A percentile compares a stretch with the other conserved stretches of the same genome.
phyloP scores from a whole-genome alignment of 2,888 invertebrate genomes.

The Chironomus tentans region DNA sequence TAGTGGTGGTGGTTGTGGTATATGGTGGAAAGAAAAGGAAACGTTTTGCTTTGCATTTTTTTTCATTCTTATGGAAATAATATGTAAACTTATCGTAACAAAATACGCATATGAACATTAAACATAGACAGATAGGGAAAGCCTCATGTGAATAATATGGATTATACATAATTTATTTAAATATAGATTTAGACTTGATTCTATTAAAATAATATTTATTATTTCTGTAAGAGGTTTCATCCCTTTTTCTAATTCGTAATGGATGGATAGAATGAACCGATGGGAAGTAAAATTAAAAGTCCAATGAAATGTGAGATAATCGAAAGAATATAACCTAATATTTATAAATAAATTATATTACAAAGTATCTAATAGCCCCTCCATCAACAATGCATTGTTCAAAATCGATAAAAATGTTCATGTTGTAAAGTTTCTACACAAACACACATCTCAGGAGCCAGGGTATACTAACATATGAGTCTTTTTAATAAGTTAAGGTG shows the following conservation, averaged over 20 bases:
- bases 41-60: not conserved
- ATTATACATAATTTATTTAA: not conserved
- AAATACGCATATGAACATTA: not conserved
- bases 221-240: not conserved
- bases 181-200: not conserved
- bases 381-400: no score
- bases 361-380: no score
- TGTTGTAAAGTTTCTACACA: no score
- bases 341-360: no score
- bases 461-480: no score
- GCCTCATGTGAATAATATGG: no score
- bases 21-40: not conserved
- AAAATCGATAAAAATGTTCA: no score
- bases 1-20: not conserved
- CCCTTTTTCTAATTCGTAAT: not conserved
- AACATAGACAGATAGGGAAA: no score
- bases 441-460: no score
- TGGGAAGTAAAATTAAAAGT: not conserved
- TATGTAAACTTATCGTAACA: not conserved
- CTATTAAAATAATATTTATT: not conserved
- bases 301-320: constrained; percentile 10
- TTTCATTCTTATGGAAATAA: not conserved
- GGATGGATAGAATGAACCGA: not conserved
- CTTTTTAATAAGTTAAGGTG: no score
- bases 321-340: not conserved